phyloP scores from a whole-genome alignment of 2,113 vertebrate species.

The Grantiella picta region DNA sequence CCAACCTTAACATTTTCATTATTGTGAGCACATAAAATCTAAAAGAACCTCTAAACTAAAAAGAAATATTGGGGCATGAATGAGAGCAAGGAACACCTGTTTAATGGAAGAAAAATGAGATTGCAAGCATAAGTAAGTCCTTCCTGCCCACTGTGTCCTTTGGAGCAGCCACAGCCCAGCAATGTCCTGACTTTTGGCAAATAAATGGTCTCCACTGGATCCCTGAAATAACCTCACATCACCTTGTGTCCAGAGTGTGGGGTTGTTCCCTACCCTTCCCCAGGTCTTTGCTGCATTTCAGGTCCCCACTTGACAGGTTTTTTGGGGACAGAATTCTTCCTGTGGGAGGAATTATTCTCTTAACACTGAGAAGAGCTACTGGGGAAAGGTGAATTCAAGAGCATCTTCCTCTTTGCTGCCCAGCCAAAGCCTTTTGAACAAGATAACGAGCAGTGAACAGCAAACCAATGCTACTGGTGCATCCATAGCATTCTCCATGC shows the following conservation, averaged over 20 bases:
- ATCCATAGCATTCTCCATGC: not conserved
- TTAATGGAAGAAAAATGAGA: not conserved
- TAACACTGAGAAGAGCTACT: not conserved
- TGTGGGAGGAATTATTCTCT: not conserved
- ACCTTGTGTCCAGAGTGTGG: not conserved
- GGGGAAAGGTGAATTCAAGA: not conserved
- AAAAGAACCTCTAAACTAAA: not conserved
- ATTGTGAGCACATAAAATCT: not conserved
- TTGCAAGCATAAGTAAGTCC: rapidly evolving
- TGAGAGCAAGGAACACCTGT: not conserved
- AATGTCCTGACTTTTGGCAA: not conserved
- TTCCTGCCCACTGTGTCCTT: not conserved
- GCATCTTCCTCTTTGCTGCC: not conserved
- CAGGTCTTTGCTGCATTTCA: not conserved
- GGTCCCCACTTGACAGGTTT: rapidly evolving
- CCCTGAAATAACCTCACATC: not conserved
- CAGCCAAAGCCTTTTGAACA: not conserved
- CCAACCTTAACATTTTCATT: not conserved
- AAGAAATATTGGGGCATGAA: not conserved
- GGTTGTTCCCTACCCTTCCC: not conserved
- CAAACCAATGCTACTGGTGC: not conserved
- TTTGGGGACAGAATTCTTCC: not conserved
- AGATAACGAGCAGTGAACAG: not conserved
- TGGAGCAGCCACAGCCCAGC: not conserved
- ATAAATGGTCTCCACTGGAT: not conserved